Evolutionary conservation across 1,140 invertebrate species (phyloP).

Genomic region (Bombus soroeensis): DNA sequence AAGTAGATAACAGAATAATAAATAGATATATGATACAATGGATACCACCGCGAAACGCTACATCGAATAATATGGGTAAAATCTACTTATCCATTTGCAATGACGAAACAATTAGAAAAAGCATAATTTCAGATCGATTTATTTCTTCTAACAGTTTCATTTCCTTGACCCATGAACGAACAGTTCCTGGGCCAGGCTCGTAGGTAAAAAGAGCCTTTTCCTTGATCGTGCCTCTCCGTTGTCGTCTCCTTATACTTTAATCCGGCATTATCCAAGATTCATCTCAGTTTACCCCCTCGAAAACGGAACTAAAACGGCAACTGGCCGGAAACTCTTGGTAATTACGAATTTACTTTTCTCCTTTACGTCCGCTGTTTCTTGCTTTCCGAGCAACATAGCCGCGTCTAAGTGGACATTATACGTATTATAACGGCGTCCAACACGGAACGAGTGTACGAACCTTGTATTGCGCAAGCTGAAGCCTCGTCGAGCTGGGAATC

Average conservation of each 20-base stretch:
- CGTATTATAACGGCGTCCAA: slow-evolving; percentile 23
- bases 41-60: no score
- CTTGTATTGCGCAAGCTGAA: not conserved
- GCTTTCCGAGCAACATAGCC: not conserved
- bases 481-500: slow-evolving; percentile 4
- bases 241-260: not conserved
- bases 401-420: slow-evolving; percentile 35
- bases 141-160: not conserved
- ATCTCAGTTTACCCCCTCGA: not conserved
- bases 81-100: not conserved
- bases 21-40: no score
- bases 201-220: not conserved
- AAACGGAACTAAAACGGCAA: slow-evolving; percentile 8
- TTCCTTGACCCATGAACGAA: slow-evolving; percentile 13
- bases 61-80: not conserved
- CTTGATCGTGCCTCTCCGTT: not conserved
- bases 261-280: slow-evolving; percentile 4
- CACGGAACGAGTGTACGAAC: slow-evolving; percentile 8
- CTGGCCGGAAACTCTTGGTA: slow-evolving; percentile 12
- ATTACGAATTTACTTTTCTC: slow-evolving; percentile 28
- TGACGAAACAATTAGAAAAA: not conserved
- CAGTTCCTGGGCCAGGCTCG: not conserved
- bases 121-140: not conserved
- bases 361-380: slow-evolving; percentile 9
- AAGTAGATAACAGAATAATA: no score